A percentile compares a stretch with the other conserved stretches of the same genome.
Conservation (phyloP, 2,113 vertebrate genomes). For the Astur gentilis region DNA sequence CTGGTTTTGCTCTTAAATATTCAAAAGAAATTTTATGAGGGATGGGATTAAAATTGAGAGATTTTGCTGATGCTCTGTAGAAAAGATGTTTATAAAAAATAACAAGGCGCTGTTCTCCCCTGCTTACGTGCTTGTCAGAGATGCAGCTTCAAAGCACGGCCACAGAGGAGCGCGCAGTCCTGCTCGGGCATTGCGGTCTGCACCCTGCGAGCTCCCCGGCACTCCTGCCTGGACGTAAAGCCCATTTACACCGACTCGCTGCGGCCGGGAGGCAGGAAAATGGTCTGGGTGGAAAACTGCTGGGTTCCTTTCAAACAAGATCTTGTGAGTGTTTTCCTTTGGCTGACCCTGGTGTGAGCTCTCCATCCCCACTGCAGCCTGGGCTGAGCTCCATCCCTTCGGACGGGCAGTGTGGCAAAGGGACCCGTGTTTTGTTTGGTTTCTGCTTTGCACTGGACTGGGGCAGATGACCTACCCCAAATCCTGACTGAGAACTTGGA, state of each 20-base stretch:
- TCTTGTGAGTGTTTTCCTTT: accelerated
- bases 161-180: accelerated
- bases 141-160: accelerated
- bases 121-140: background rate
- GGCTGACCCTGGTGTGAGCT: background rate
- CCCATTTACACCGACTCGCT: accelerated
- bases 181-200: background rate
- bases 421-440: accelerated
- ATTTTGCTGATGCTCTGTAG: background rate
- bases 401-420: accelerated
- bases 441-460: background rate
- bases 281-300: background rate
- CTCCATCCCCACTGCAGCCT: background rate
- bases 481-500: accelerated
- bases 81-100: background rate
- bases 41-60: conserved; percentile 38
- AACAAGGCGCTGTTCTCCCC: background rate
- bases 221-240: background rate
- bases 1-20: conserved; percentile 24
- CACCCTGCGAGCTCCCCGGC: background rate
- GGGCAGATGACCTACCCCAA: background rate
- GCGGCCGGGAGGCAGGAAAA: background rate
- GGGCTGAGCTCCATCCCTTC: background rate
- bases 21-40: conserved; percentile 33
- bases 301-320: accelerated